phyloP scores from a whole-genome alignment of 2,113 vertebrate genomes.

The Gallinago paraguaiae region DNA sequence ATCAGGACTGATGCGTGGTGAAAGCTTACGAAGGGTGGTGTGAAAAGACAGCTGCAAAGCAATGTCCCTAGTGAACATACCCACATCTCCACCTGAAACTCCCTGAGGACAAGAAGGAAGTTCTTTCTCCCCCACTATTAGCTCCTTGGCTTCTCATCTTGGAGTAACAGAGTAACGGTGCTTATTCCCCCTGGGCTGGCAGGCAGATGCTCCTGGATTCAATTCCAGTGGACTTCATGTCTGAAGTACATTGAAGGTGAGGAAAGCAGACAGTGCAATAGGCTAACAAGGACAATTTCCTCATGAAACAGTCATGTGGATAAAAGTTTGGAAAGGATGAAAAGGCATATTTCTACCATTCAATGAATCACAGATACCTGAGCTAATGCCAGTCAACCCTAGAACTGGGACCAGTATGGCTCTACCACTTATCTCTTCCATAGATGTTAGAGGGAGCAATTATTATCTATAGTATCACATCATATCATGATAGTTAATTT shows the following conservation, averaged over 20 bases:
- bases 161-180: accelerated
- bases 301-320: background rate
- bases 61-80: background rate
- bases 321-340: background rate
- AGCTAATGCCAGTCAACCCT: background rate
- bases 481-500: accelerated
- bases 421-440: background rate
- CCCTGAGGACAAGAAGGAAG: background rate
- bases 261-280: background rate
- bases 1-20: background rate
- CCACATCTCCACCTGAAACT: background rate
- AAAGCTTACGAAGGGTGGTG: background rate
- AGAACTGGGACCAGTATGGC: background rate
- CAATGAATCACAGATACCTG: background rate
- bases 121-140: background rate
- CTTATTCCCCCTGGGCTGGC: background rate
- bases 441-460: background rate
- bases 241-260: background rate
- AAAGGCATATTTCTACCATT: background rate
- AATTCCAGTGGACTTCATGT: background rate
- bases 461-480: background rate
- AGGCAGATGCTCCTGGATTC: background rate
- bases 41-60: background rate
- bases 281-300: background rate
- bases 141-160: background rate